Percentiles rank a stretch among this genome's conserved stretches.
Conservation (phyloP, 2,113 vertebrate species). For the Scomber scombrus region DNA sequence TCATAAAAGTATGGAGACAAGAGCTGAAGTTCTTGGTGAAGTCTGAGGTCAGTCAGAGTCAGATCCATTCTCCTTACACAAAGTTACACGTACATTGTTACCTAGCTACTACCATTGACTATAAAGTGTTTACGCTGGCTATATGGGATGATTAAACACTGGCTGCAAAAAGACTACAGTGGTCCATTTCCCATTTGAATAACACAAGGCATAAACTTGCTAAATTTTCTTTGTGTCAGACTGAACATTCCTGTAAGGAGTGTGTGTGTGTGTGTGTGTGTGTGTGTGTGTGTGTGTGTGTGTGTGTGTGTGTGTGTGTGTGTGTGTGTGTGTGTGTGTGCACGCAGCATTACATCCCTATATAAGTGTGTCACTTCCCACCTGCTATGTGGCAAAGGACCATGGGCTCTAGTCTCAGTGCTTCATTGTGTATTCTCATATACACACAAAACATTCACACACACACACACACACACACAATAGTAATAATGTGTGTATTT, state of each 20-base stretch:
- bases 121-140: too few species aligned
- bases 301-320: too few species aligned
- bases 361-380: constrained; percentile 45
- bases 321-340: neutral
- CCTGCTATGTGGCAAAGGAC: constrained; percentile 20
- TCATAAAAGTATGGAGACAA: too few species aligned
- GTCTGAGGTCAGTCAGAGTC: too few species aligned
- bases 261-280: too few species aligned
- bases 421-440: constrained; percentile 18
- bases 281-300: too few species aligned
- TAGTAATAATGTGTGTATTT: constrained; percentile 87
- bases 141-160: neutral
- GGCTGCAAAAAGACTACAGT: neutral
- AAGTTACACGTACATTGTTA: too few species aligned
- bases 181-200: constrained; percentile 3
- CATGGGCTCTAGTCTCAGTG: constrained; percentile 20
- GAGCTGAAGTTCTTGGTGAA: too few species aligned
- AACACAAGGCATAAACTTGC: neutral
- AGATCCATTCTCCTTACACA: too few species aligned
- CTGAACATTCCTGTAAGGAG: neutral
- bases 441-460: constrained; percentile 11
- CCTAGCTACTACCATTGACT: too few species aligned
- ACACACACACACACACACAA: constrained; percentile 11
- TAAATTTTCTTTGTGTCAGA: constrained; percentile 3
- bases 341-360: constrained; percentile 22